Conservation (phyloP, 2,797 vertebrate genomes). For the Agapornis canus region DNA sequence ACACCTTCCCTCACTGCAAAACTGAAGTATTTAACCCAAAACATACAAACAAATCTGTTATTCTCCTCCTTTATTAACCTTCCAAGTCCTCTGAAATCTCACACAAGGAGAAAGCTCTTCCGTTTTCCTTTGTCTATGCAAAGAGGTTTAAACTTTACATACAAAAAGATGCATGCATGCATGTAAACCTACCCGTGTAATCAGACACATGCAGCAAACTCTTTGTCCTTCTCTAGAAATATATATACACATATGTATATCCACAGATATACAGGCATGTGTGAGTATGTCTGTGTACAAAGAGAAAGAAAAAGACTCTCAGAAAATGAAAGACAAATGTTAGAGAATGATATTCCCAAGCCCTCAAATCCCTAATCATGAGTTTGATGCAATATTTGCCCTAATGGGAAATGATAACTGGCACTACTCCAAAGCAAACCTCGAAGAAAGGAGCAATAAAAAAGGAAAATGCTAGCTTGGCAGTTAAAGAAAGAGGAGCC, state of each 20-base stretch:
- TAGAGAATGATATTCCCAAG: slow-evolving; percentile 68
- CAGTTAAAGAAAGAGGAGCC: slow-evolving; percentile 71
- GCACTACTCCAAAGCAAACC: slow-evolving; percentile 74
- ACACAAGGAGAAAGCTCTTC: background rate
- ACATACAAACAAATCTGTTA: slow-evolving; percentile 66
- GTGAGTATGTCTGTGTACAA: slow-evolving; percentile 14
- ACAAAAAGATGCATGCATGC: background rate
- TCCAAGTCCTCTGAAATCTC: background rate
- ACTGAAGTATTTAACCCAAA: slow-evolving; percentile 62
- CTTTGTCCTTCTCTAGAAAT: slow-evolving; percentile 9
- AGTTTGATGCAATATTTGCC: slow-evolving; percentile 78
- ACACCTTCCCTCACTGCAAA: slow-evolving; percentile 54
- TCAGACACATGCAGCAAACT: background rate
- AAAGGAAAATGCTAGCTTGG: slow-evolving; percentile 61
- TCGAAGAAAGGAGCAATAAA: slow-evolving; percentile 76
- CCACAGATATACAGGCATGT: slow-evolving; percentile 22
- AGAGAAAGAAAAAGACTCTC: slow-evolving; percentile 1
- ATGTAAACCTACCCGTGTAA: background rate
- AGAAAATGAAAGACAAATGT: slow-evolving; percentile 74
- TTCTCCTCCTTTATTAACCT: slow-evolving; percentile 56
- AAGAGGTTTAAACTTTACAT: background rate
- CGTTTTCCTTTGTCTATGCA: background rate
- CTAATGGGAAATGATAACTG: slow-evolving; percentile 77
- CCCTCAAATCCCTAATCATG: slow-evolving; percentile 70
- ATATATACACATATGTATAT: slow-evolving; percentile 16